Evolutionary conservation across 2,888 invertebrate genomes (phyloP).

Genomic region (Erannis defoliaria): DNA sequence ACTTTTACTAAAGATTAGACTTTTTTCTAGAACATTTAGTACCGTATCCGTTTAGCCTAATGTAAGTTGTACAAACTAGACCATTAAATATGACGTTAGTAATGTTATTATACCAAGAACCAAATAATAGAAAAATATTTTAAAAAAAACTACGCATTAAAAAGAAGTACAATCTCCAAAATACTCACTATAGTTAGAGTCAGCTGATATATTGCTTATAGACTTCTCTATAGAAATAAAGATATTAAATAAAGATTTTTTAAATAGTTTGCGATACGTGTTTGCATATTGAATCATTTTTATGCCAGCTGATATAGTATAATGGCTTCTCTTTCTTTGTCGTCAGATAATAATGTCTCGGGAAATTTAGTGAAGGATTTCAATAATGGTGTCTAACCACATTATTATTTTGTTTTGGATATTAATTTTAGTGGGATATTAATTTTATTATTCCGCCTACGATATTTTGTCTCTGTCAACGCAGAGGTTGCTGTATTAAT

Average conservation of each 20-base stretch:
- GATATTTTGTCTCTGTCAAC: background rate
- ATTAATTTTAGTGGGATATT: slow-evolving; percentile 21
- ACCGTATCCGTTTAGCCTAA: too few species aligned
- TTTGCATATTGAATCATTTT: slow-evolving; percentile 40
- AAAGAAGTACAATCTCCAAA: background rate
- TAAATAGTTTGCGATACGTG: slow-evolving; percentile 49
- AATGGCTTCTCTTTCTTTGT: slow-evolving; percentile 38
- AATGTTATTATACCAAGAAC: too few species aligned
- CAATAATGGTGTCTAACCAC: slow-evolving; percentile 33
- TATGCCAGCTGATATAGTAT: slow-evolving; percentile 39
- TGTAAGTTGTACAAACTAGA: too few species aligned
- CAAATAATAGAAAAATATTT: too few species aligned
- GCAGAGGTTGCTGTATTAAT: too few species aligned
- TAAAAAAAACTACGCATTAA: background rate
- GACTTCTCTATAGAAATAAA: slow-evolving; percentile 48
- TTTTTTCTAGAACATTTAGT: too few species aligned
- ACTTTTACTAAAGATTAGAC: too few species aligned
- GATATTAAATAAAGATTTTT: slow-evolving; percentile 57
- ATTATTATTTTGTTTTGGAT: slow-evolving; percentile 34
- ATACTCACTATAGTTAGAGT: background rate
- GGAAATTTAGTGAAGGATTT: slow-evolving; percentile 27
- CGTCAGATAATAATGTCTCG: slow-evolving; percentile 26
- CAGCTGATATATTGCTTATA: slow-evolving; percentile 33
- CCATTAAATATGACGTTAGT: too few species aligned
- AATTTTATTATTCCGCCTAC: slow-evolving; percentile 16